Base-by-base conservation (phyloP, 2,797 vertebrate genomes). In the Erpetoichthys calabaricus region DNA sequence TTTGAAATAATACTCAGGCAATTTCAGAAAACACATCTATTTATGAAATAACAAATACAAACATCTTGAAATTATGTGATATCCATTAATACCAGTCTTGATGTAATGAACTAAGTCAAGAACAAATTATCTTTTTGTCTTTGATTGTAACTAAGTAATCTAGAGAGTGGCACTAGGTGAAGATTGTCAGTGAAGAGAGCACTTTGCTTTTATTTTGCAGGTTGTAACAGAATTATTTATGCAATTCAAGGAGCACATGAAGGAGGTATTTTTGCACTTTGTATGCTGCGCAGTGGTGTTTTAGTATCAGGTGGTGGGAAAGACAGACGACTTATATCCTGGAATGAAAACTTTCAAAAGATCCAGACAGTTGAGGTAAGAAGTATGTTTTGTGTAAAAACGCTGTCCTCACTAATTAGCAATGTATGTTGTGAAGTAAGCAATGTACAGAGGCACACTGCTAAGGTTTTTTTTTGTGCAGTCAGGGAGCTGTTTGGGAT, bases 241-340 rank as follows among this genome's bases (percentile, higher is more conserved):
- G 91, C 84, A 59, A 75, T 98, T 66, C 90, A 89, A 64, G 94
- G 90, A 44, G 96, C 96, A 65, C 96, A 99, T 0, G 91, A 95
- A 65, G 92, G 92, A 9, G 97, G 95, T 60, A 89, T 99, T 74
- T 98, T 99, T 75, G 83, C 95, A 6, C 86, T 99, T 74, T 97
- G 91, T 65, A 98, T 92, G 89, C 71, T 97, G 69, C 82, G 94
- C 75, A 92, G 92, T 1, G 92, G 95, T 62, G 95, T 89, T 0
- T 73, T 99, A 66, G 84, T 99, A 58, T 97, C 96, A 0, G 96
- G 96, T 65, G 94, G 85, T 2, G 87, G 96, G 8, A 99, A 99
- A 70, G 96, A 99, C 73, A 81, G 92, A 45, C 87, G 85, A 65
- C 86, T 99, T 59, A 73, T 94, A 58, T 96, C 92, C 51, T 98